A percentile compares a stretch with the other conserved stretches of the same genome.
phyloP scores from a whole-genome alignment of 2,797 vertebrate species.

The Cirrhinus molitorella region DNA sequence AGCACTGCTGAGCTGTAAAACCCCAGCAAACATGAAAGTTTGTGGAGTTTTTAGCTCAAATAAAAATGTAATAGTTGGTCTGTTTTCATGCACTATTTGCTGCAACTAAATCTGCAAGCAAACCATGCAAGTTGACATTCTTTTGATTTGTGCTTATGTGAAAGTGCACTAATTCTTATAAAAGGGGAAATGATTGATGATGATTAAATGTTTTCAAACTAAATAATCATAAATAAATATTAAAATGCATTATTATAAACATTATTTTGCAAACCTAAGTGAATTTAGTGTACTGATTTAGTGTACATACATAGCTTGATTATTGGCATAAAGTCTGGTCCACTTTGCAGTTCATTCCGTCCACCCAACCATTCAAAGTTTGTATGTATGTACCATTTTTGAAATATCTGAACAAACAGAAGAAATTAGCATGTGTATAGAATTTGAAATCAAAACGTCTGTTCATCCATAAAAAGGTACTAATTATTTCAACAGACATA shows the following conservation, averaged over 20 bases:
- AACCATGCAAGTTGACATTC: background rate
- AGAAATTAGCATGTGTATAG: background rate
- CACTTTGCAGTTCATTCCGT: background rate
- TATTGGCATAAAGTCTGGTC: background rate
- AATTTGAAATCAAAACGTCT: background rate
- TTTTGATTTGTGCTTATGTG: background rate
- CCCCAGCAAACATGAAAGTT: background rate
- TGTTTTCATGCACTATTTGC: background rate
- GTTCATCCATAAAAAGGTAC: background rate
- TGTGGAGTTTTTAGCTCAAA: background rate
- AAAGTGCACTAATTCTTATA: background rate
- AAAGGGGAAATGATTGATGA: background rate
- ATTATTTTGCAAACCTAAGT: no score
- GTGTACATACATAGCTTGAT: background rate
- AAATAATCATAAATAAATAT: no score
- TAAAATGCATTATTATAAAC: no score
- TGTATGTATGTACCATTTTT: background rate
- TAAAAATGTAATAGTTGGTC: background rate
- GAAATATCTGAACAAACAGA: background rate
- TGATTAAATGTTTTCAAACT: no score
- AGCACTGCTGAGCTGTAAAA: background rate
- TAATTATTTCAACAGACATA: background rate
- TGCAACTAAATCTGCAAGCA: background rate
- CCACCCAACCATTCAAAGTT: background rate
- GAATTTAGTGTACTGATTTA: background rate